Evolutionary conservation across 2,113 vertebrate genomes (phyloP), one percentile per base, ranked within the genome.

Genomic region (Sarotherodon lohbergeri): DNA sequence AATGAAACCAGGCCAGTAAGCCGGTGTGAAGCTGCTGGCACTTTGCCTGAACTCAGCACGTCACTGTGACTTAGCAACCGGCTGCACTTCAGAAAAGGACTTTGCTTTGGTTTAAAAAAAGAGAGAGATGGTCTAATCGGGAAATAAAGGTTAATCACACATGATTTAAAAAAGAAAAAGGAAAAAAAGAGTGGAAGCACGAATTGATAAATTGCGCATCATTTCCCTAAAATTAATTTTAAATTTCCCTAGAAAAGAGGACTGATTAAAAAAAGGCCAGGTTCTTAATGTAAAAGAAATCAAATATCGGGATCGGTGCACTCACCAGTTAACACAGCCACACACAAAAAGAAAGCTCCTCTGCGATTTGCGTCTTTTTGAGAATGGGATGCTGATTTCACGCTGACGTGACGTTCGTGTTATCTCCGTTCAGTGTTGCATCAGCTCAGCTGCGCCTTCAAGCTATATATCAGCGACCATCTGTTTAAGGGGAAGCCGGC

Each of bases 371-470:
- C 5, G 79, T 76, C 39, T 43, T 76, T 76, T 50, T 50, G 27
- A 34, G n/a, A 22, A 11, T 34, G 73, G 41, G 87, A 89, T 52
- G 81, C 43, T 3, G 82, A 7, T 81, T 56, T 66, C 36, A 24
- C 68, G 41, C 84, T 73, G 78, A 81, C 56, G 81, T 61, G 90
- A 82, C 17, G 92, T 16, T 36, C 9, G 50, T n/a, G 92, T 92
- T 93, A 92, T 93, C 82, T 84, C 11, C 2, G 43, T 4, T 41
- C 32, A 46, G 86, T 95, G 86, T 97, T 97, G 96, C 96, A 96
- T 97, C 96, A 97, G 96, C 94, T 97, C 95, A 97, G 96, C 93
- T 90, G 29, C 83, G 13, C 36, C 43, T 55, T 32, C 78, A 54
- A 34, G 84, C 90, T 94, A 90, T 95, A 93, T 94, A 96, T 90